Percentiles rank a stretch among this genome's conserved stretches.
Evolutionary conservation across 1,140 invertebrate species (phyloP).

Genomic region (Triops longicaudatus): DNA sequence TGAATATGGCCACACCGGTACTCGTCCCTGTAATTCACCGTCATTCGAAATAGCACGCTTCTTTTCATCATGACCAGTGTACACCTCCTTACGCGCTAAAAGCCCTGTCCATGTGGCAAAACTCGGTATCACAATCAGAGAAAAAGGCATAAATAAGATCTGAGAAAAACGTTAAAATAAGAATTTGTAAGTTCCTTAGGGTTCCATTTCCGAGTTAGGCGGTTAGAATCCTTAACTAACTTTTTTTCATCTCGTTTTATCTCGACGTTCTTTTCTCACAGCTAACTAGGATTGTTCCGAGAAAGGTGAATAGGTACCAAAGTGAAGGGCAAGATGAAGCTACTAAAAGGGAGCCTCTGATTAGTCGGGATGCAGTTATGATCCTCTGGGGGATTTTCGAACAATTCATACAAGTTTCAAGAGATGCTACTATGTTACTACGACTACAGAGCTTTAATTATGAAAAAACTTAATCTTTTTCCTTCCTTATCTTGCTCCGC

Average conservation of each 20-base stretch:
- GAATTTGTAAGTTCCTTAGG: too few species aligned
- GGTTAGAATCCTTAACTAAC: too few species aligned
- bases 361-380: slow-evolving; percentile 3
- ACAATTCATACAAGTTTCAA: neutral
- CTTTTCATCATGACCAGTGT: neutral
- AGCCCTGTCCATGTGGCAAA: neutral
- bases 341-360: neutral
- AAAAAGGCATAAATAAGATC: too few species aligned
- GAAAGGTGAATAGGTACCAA: neutral
- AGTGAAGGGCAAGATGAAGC: neutral
- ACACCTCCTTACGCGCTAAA: neutral
- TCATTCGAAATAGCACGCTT: neutral
- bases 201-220: too few species aligned
- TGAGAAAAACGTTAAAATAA: too few species aligned
- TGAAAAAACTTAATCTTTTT: neutral
- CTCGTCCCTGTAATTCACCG: neutral
- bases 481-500: too few species aligned
- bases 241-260: neutral
- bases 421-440: neutral
- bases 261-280: neutral
- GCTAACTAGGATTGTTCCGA: neutral
- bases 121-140: too few species aligned
- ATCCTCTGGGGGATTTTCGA: neutral
- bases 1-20: neutral
- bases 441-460: neutral